A percentile compares a stretch with the other conserved stretches of the same genome.
phyloP scores from a whole-genome alignment of 2,113 vertebrate species.

The Sturnira hondurensis region DNA sequence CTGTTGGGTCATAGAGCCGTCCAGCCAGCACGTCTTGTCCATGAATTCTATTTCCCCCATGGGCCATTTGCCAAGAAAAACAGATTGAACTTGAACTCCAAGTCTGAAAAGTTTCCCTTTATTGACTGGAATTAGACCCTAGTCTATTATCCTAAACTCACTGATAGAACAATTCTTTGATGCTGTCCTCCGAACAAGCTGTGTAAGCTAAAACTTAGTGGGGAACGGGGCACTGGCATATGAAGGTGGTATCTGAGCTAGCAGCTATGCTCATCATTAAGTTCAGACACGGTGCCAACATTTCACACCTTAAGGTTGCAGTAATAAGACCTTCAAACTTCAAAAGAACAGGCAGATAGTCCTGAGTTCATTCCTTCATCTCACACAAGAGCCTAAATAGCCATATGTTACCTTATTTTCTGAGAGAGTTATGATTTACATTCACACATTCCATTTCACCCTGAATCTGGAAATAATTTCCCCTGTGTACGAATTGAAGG shows the following conservation, averaged over 20 bases:
- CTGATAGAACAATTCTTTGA: conserved; percentile 83
- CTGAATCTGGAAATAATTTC: conserved; percentile 70
- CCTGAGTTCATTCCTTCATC: conserved; percentile 19
- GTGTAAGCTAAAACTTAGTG: conserved; percentile 71
- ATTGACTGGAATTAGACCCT: conserved; percentile 76
- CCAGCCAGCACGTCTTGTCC: conserved; percentile 74
- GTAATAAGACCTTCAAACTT: conserved; percentile 48
- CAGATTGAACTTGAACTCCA: conserved; percentile 79
- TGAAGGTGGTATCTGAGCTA: conserved; percentile 76
- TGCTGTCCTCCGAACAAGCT: conserved; percentile 77
- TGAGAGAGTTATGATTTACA: conserved; percentile 54
- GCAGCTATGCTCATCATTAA: conserved; percentile 60
- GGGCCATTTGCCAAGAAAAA: conserved; percentile 83
- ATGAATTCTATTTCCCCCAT: conserved; percentile 76
- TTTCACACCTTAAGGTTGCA: conserved; percentile 61
- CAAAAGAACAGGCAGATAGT: conserved; percentile 15
- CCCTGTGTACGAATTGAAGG: conserved; percentile 32
- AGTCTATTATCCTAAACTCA: conserved; percentile 79
- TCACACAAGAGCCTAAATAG: neutral
- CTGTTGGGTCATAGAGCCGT: conserved; percentile 72
- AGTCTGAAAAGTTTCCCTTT: conserved; percentile 82
- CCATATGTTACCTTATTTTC: conserved; percentile 56
- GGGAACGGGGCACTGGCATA: conserved; percentile 50
- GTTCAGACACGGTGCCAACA: conserved; percentile 59
- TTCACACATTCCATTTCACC: conserved; percentile 47